Evolutionary conservation across 2,797 vertebrate species (phyloP), one percentile per base, ranked within the genome.

Genomic region (Cheirogaleus major): DNA sequence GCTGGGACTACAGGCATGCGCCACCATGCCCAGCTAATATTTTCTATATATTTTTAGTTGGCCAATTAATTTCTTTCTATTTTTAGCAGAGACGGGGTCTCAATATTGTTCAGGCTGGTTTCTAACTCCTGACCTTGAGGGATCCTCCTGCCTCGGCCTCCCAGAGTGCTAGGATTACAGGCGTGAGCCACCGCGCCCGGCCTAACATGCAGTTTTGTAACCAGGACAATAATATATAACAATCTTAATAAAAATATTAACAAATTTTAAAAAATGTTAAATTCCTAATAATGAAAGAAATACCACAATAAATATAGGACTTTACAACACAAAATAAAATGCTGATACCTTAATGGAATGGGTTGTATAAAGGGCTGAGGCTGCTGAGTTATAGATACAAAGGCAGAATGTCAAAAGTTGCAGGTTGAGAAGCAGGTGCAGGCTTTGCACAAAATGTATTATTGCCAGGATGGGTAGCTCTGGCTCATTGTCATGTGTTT

Each of bases 231-330:
- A 78, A 78, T 84, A 52, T 91, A 27, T 83, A 81, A 35, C 35
- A 69, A 61, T 45, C n/a, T 78, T 80, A 82, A 14, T 89, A n/a
- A 84, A 91, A 90, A 52, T 79, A 41, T 41, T 67, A 84, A 35
- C 65, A 89, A 81, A 70, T 30, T 96, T 63, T 17, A 85, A 95
- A 91, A 85, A 45, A 72, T 52, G 14, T 73, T 95, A 90, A 83
- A 75, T 82, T 92, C 25, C 35, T 55, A 59, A 70, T 72, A 87
- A 61, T 72, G 45, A 96, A 72, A 97, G 52, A 87, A 73, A 84
- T 41, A 45, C 38, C 45, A 38, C 38, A 89, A 70, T 75, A 59
- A 95, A 81, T 52, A 27, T 18, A 57, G 69, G 80, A 82, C 23
- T 81, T 88, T 32, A 67, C 35, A 89, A 67, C 57, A 59, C 23